Evolutionary conservation across 2,888 invertebrate genomes (phyloP), one percentile per base, ranked within the genome.

Genomic region (Diarsia rubi): DNA sequence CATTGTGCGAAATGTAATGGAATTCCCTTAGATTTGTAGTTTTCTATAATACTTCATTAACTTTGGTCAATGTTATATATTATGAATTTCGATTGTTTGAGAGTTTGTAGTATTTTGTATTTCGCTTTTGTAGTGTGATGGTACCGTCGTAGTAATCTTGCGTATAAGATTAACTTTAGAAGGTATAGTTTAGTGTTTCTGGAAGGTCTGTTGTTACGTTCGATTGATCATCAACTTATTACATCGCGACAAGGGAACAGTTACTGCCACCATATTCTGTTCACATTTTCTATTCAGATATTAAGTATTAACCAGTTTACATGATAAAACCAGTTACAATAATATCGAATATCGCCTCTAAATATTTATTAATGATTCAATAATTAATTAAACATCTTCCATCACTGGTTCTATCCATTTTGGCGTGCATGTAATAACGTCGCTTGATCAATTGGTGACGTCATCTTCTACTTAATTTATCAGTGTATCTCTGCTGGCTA

Each of bases 71-170:
- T 80, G 79, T 84, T 79, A 81, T 86, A 75, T 76, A 80, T 86
- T 76, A 80, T 86, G 70, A 79, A 83, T 85, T 86, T 82, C 37
- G 67, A 85, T 87, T 78, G 65, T 79, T 82, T 84, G 67, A 74
- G 75, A 78, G 65, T 74, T 83, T 73, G 75, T 86, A 86, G 86
- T 88, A 83, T 87, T 89, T 87, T 78, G 65, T 86, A 84, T 82
- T 85, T 88, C 78, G 90, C 90, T 90, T 90, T 88, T 79, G 89
- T 90, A 87, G 88, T 88, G 84, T 90, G 92, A 90, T 89, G 88
- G 93, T 94, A 93, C 94, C 94, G 90, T 95, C 96, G 86, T 90
- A 92, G 93, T 95, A 93, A 95, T 96, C 96, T 96, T 95, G 88
- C 75, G 62, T 68, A 88, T 92, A 92, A 96, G 96, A 96, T 96